Evolutionary conservation across 2,797 vertebrate species (phyloP), one percentile per base, ranked within the genome.

Genomic region (Coracias cyanogaster): DNA sequence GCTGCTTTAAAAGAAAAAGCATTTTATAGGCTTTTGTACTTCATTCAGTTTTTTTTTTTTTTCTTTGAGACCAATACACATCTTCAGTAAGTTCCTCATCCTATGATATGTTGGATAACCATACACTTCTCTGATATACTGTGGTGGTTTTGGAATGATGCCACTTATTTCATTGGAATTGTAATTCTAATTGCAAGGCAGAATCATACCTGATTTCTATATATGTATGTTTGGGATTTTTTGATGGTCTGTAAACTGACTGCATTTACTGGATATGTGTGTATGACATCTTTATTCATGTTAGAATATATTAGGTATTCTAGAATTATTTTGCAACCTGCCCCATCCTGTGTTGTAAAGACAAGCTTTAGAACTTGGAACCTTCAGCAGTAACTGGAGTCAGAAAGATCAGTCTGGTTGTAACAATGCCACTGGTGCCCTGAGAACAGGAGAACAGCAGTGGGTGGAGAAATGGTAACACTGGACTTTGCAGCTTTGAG

Each of bases 191-290:
- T 54, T 41, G 7, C 57, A 37, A 60, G 35, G 49, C 8, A 60
- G 1, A 48, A 48, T 65, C 9, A 5, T 3, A 15, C 3, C 61
- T 43, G n/a, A 20, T 31, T 82, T 72, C 17, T 60, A 3, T 41
- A 7, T 33, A 3, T 41, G 4, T 15, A 4, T 12, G 5, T 79
- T 51, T 84, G 48, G 20, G 5, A 28, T 15, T 76, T 60, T 45
- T 15, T 79, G 35, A 19, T 58, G 18, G 19, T 79, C 8, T 81
- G 49, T 76, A 39, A 66, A 41, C 19, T 25, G 33, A 33, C 37
- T 66, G 6, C 2, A 0, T 76, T 94, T 67, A 18, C 31, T 52
- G 51, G n/a, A 15, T 31, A 14, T 0, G 0, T 28, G 33, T 33
- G 7, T 14, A 12, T 46, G 66, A 25, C 12, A 11, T 46, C 74